phyloP scores from a whole-genome alignment of 2,888 invertebrate species.

The Pollenia amentaria region DNA sequence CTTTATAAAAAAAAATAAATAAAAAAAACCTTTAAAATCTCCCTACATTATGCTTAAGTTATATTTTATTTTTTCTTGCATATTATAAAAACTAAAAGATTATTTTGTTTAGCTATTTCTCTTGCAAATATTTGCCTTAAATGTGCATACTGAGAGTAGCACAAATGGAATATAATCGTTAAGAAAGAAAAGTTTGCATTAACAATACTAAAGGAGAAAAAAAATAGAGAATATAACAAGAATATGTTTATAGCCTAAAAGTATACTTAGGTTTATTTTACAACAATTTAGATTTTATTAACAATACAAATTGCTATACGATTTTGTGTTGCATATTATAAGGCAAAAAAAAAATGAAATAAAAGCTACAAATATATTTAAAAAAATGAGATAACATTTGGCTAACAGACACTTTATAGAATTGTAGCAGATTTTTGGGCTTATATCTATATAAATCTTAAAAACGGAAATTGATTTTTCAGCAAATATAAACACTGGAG shows the following conservation, averaged over 20 bases:
- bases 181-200: conserved; percentile 28
- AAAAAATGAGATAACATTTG: too few species aligned
- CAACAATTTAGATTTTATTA: conserved; percentile 45
- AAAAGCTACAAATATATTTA: too few species aligned
- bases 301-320: neutral
- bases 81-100: neutral
- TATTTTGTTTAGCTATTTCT: conserved; percentile 15
- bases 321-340: neutral
- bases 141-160: conserved; percentile 18
- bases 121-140: conserved; percentile 51
- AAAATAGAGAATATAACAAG: conserved; percentile 10
- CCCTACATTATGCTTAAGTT: conserved; percentile 31
- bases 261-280: conserved; percentile 49
- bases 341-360: neutral
- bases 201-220: conserved; percentile 12
- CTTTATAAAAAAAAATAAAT: too few species aligned
- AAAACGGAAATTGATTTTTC: too few species aligned
- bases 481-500: too few species aligned
- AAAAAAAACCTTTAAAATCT: too few species aligned
- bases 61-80: neutral
- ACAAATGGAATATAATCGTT: neutral
- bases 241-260: conserved; percentile 39
- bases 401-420: too few species aligned
- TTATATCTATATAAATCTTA: too few species aligned
- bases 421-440: too few species aligned